phyloP scores from a whole-genome alignment of 2,888 invertebrate species.

The Glomeris marginata region DNA sequence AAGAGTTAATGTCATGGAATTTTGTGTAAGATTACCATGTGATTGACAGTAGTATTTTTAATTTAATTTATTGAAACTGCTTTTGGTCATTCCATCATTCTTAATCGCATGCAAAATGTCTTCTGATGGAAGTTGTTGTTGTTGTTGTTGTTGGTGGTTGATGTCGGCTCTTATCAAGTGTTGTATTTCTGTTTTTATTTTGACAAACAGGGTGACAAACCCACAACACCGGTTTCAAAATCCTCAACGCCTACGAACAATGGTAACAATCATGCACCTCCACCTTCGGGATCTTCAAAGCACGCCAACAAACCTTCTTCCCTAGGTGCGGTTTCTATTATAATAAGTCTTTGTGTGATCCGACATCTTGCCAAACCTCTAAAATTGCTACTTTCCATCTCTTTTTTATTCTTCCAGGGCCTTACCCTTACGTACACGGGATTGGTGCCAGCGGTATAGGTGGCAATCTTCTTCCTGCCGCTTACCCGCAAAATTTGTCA shows the following conservation, averaged over 20 bases:
- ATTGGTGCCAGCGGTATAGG: background rate
- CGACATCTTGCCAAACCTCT: background rate
- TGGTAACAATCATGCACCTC: slow-evolving; percentile 21
- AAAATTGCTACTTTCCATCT: background rate
- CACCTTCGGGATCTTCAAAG: slow-evolving; percentile 25
- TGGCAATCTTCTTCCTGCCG: background rate
- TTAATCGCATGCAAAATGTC: too few relatives aligned
- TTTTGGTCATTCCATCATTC: too few relatives aligned
- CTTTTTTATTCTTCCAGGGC: slow-evolving; percentile 2
- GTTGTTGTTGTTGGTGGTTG: too few relatives aligned
- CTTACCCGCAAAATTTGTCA: slow-evolving; percentile 5
- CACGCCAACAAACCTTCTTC: slow-evolving; percentile 21
- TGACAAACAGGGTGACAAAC: slow-evolving; percentile 51
- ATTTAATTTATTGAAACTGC: too few relatives aligned
- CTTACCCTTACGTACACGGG: slow-evolving; percentile 6
- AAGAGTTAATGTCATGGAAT: too few relatives aligned
- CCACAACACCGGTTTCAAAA: slow-evolving; percentile 79
- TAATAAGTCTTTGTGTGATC: background rate
- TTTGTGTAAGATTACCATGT: too few relatives aligned
- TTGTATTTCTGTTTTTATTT: slow-evolving; percentile 6
- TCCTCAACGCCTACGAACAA: slow-evolving; percentile 63
- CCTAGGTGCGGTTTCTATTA: slow-evolving; percentile 16
- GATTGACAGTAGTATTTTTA: too few relatives aligned
- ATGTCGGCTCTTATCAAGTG: background rate
- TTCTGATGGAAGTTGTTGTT: too few relatives aligned